These are phyloP conservation scores for Spongilla lacustris DNA, from an alignment of 37 sponge, comb jelly and placozoan species.

Conservation along the genomic window DNA sequence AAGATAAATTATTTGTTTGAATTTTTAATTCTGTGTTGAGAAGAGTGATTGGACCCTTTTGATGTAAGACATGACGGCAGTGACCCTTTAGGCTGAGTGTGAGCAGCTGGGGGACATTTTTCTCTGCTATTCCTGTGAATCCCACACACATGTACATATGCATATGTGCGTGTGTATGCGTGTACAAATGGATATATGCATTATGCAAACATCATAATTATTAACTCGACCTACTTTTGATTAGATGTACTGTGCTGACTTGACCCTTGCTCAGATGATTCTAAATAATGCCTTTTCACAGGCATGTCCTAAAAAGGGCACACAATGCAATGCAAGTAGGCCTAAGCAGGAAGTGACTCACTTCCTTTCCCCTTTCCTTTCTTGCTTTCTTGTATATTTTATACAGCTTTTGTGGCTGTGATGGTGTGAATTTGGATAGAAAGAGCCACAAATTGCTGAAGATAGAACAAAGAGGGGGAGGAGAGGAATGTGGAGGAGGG, in stretches of 20 bases:
- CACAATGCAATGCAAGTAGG: neutral
- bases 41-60: neutral
- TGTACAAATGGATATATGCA: conserved; percentile 2
- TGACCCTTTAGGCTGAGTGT: neutral
- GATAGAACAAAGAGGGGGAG: neutral
- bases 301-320: conserved; percentile 8
- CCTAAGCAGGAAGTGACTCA: conserved; percentile 7
- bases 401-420: conserved; percentile 66
- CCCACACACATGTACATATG: neutral
- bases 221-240: neutral
- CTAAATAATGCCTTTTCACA: conserved; percentile 30
- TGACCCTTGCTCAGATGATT: neutral
- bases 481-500: neutral
- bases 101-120: neutral
- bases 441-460: conserved; percentile 93
- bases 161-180: conserved; percentile 5
- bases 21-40: neutral
- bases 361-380: neutral
- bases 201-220: neutral
- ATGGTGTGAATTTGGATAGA: conserved; percentile 89
- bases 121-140: neutral
- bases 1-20: neutral
- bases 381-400: conserved; percentile 42
- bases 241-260: neutral
- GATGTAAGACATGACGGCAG: neutral